A percentile compares a stretch with the other conserved stretches of the same genome.
Conservation (phyloP, 64 coral and sea anemone species). For the Pachyseris speciosa region DNA sequence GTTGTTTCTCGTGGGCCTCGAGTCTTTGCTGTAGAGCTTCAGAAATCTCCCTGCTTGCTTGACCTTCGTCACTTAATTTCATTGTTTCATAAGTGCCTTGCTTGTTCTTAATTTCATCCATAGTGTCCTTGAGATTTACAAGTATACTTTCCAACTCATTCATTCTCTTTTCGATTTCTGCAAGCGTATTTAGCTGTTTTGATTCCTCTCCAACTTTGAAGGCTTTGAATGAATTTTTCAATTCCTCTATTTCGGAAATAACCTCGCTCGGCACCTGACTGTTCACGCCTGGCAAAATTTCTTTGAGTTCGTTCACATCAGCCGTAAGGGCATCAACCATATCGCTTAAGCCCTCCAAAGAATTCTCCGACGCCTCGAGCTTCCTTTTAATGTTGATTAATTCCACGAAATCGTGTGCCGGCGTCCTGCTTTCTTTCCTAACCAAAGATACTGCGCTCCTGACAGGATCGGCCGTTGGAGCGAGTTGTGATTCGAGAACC, state of each 20-base stretch:
- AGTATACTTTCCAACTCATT: conserved; percentile 55
- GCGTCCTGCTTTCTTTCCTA: conserved; percentile 79
- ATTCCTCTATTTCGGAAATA: background rate
- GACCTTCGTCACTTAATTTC: background rate
- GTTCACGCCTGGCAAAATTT: background rate
- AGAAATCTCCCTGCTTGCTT: background rate
- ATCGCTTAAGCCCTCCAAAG: conserved; percentile 72
- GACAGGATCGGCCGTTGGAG: background rate
- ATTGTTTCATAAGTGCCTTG: background rate
- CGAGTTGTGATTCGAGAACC: conserved; percentile 28
- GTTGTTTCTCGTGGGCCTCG: background rate
- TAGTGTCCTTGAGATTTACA: background rate
- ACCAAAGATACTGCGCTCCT: conserved; percentile 64
- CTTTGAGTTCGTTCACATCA: conserved; percentile 73
- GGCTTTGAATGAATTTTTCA: conserved; percentile 33
- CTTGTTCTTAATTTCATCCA: background rate
- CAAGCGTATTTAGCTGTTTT: conserved; percentile 18
- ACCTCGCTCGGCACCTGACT: background rate
- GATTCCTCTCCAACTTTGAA: background rate
- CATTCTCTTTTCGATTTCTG: conserved; percentile 13
- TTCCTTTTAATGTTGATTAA: conserved; percentile 74
- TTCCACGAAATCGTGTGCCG: conserved; percentile 82
- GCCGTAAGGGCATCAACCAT: conserved; percentile 72
- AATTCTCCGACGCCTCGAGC: conserved; percentile 75
- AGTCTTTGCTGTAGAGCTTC: background rate